A percentile compares a stretch with the other conserved stretches of the same genome.
These are phyloP conservation scores for Saccopteryx bilineata DNA, from an alignment of 2,113 vertebrate species.

Conservation along the genomic window DNA sequence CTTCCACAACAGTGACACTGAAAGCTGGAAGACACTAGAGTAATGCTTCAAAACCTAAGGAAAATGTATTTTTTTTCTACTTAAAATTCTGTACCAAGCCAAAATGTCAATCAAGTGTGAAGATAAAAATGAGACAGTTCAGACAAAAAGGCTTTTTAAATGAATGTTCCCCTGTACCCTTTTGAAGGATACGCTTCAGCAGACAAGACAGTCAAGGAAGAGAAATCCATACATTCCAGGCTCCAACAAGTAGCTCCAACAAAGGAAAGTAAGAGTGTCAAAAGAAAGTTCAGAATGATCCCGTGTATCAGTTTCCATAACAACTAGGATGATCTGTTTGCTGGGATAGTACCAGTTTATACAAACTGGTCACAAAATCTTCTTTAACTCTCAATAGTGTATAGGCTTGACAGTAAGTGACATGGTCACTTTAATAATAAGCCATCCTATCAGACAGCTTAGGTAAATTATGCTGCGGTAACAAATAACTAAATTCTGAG, in stretches of 20 bases:
- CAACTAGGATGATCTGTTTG: not conserved
- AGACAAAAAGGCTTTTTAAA: not conserved
- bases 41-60: conserved; percentile 19
- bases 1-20: not conserved
- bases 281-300: not conserved
- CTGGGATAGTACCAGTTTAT: not conserved
- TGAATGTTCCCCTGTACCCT: not conserved
- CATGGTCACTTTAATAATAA: not conserved
- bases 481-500: not conserved
- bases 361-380: not conserved
- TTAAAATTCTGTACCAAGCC: conserved; percentile 42
- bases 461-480: not conserved
- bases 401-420: not conserved
- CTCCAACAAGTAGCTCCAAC: not conserved
- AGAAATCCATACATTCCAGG: conserved; percentile 3
- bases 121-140: conserved; percentile 20
- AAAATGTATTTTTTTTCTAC: conserved; percentile 35
- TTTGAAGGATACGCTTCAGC: conserved; percentile 27
- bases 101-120: conserved; percentile 20
- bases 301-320: not conserved
- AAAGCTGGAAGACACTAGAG: not conserved
- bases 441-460: not conserved
- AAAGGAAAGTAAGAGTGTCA: not conserved
- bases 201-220: conserved; percentile 13
- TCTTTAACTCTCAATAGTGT: not conserved